A percentile compares a stretch with the other conserved stretches of the same genome.
Evolutionary conservation across 2,888 invertebrate genomes (phyloP).

Genomic region (Nysson spinosus): DNA sequence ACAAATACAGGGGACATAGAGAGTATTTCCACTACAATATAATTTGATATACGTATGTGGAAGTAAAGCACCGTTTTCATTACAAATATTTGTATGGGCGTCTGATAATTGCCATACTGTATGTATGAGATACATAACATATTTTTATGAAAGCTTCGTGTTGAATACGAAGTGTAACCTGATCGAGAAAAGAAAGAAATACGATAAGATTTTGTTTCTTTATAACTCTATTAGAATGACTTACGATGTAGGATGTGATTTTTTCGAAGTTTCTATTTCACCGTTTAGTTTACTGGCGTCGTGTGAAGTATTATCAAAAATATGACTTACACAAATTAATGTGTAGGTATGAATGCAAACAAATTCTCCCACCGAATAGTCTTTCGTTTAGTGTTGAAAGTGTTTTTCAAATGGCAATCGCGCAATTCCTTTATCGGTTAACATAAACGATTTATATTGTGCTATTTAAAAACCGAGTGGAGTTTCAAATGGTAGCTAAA

Average conservation of each 20-base stretch:
- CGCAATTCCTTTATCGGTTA: not conserved
- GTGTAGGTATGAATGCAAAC: constrained; percentile 33
- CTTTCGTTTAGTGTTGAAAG: constrained; percentile 16
- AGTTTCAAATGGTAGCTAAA: constrained; percentile 19
- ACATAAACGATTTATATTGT: too few relatives aligned
- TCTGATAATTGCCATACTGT: constrained; percentile 67
- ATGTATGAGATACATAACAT: constrained; percentile 66
- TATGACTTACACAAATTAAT: constrained; percentile 18
- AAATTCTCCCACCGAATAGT: constrained; percentile 50
- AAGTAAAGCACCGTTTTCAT: constrained; percentile 53
- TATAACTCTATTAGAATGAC: constrained; percentile 17
- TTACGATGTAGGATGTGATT: constrained; percentile 16
- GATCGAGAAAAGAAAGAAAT: constrained; percentile 33
- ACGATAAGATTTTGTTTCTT: constrained; percentile 28
- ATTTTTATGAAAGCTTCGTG: constrained; percentile 73
- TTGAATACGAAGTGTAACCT: constrained; percentile 44
- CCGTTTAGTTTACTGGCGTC: constrained; percentile 21
- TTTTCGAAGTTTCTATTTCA: constrained; percentile 26
- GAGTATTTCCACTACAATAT: constrained; percentile 42
- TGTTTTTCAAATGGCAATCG: constrained; percentile 10
- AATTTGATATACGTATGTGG: constrained; percentile 49
- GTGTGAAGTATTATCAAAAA: constrained; percentile 14
- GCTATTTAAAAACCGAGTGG: constrained; percentile 14
- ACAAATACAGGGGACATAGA: constrained; percentile 41
- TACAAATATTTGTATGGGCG: too few relatives aligned